Percentiles rank a stretch among this genome's conserved stretches.
Conservation (phyloP, 2,797 vertebrate species). For the Poeciliopsis presidionis region DNA sequence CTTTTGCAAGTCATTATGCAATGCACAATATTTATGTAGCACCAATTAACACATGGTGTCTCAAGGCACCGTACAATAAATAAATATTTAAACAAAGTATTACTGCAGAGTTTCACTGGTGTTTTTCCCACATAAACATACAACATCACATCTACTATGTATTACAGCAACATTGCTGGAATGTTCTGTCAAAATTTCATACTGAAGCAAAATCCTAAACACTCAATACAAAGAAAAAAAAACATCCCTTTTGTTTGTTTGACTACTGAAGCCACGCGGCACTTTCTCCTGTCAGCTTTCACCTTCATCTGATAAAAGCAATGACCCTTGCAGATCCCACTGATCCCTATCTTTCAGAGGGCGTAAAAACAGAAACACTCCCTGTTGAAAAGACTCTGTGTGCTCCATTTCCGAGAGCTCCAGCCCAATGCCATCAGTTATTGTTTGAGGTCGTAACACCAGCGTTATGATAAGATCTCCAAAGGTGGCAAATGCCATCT, state of each 20-base stretch:
- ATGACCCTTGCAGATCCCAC: slow-evolving; percentile 69
- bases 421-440: slow-evolving; percentile 34
- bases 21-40: too few relatives aligned
- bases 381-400: slow-evolving; percentile 54
- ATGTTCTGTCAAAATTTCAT: slow-evolving; percentile 8
- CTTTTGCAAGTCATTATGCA: background rate
- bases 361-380: slow-evolving; percentile 56
- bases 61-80: too few relatives aligned
- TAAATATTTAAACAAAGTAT: background rate
- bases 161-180: background rate
- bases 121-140: background rate
- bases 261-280: slow-evolving; percentile 52
- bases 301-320: slow-evolving; percentile 76
- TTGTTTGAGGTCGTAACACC: slow-evolving; percentile 57
- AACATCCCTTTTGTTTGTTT: slow-evolving; percentile 57
- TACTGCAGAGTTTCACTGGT: background rate
- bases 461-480: slow-evolving; percentile 54
- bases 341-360: slow-evolving; percentile 64
- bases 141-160: background rate
- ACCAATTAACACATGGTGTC: too few relatives aligned
- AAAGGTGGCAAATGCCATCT: slow-evolving; percentile 43
- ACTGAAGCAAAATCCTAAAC: slow-evolving; percentile 37
- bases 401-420: slow-evolving; percentile 48
- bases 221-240: slow-evolving; percentile 34
- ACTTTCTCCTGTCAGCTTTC: slow-evolving; percentile 68